A percentile compares a stretch with the other conserved stretches of the same genome.
Evolutionary conservation across 2,797 vertebrate species (phyloP).

Genomic region (Mareca strepera): DNA sequence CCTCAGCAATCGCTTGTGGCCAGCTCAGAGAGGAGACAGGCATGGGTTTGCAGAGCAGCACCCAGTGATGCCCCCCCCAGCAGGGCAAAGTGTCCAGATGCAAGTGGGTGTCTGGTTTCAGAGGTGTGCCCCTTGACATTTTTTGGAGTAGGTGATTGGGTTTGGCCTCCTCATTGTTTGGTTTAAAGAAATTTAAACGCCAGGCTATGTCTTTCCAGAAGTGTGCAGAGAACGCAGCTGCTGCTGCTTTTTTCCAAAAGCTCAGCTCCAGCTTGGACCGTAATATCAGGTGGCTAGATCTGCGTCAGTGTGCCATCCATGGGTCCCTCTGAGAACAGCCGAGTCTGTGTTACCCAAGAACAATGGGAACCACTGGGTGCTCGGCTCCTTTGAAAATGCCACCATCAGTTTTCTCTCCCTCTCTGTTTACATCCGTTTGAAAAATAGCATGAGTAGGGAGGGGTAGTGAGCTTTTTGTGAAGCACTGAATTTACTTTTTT

Average conservation of each 20-base stretch:
- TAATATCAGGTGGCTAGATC: not conserved
- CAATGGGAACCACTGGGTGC: conserved; percentile 36
- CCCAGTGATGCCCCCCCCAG: not conserved
- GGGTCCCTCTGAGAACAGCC: conserved; percentile 13
- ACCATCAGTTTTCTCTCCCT: not conserved
- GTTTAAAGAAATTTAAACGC: not conserved
- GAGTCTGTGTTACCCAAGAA: conserved; percentile 27
- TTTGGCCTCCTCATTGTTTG: accelerated
- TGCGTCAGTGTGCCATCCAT: not conserved
- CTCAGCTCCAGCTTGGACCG: not conserved
- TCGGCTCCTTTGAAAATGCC: not conserved
- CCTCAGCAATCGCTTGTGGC: not conserved
- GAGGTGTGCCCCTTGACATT: not conserved
- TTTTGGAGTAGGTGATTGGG: not conserved
- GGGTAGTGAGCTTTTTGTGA: not conserved
- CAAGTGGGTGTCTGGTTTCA: not conserved
- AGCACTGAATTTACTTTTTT: not conserved
- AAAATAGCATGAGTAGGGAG: not conserved
- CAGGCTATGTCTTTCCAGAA: not conserved
- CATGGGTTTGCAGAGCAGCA: not conserved
- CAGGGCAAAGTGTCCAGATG: not conserved
- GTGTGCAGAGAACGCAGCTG: not conserved
- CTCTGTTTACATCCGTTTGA: not conserved
- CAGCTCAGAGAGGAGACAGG: accelerated
- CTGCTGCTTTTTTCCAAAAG: not conserved